Evolutionary conservation across 2,888 invertebrate species (phyloP).

Genomic region (Cataglyphis altisquamis): DNA sequence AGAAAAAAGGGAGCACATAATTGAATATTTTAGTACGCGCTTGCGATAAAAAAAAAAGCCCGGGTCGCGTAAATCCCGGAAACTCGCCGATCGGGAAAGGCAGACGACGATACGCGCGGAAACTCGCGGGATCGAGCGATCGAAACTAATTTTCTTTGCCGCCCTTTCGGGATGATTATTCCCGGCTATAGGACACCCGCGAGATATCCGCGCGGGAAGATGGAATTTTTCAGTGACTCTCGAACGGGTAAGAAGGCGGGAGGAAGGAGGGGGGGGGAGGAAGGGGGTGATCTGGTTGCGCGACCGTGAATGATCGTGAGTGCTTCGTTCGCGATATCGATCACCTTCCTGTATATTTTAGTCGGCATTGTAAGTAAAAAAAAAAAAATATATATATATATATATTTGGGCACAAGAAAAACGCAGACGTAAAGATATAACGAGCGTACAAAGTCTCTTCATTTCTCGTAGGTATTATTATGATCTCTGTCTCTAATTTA

Average conservation of each 20-base stretch:
- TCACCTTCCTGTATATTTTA: not conserved
- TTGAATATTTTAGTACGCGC: slow-evolving; percentile 66
- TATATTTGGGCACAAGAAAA: not conserved
- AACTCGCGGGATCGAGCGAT: slow-evolving; percentile 38
- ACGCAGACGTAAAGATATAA: slow-evolving; percentile 10
- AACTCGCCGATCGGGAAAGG: slow-evolving; percentile 36
- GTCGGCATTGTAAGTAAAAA: not conserved
- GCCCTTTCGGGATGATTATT: slow-evolving; percentile 43
- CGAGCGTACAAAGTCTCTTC: slow-evolving; percentile 13
- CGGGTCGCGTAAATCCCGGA: slow-evolving; percentile 55
- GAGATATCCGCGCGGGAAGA: slow-evolving; percentile 39
- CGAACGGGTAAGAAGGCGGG: not conserved
- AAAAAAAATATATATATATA: not conserved
- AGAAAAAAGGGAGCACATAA: slow-evolving; percentile 54
- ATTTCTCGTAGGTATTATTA: not conserved
- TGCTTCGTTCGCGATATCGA: slow-evolving; percentile 34
- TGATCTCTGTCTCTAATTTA: slow-evolving; percentile 31
- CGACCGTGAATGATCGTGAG: slow-evolving; percentile 6
- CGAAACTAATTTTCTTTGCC: slow-evolving; percentile 57
- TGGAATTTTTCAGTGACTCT: slow-evolving; percentile 55
- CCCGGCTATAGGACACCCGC: slow-evolving; percentile 26
- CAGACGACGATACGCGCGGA: slow-evolving; percentile 24
- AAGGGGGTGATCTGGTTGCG: slow-evolving; percentile 33
- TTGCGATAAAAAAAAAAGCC: slow-evolving; percentile 45
- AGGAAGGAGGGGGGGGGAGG: too few species aligned